phyloP scores from a whole-genome alignment of 2,797 vertebrate species.

The Darevskia mixta region DNA sequence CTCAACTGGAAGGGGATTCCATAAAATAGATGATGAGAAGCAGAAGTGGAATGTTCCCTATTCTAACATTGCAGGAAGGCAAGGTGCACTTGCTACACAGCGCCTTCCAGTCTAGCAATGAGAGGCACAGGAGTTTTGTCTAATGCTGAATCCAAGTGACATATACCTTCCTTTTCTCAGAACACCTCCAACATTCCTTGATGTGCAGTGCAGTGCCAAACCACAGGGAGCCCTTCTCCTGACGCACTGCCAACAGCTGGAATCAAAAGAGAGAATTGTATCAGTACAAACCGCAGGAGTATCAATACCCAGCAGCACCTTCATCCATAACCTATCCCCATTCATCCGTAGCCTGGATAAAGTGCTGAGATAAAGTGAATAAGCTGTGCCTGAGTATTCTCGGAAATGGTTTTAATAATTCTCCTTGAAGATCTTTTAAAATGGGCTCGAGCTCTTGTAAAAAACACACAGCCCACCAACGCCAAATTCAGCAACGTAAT shows the following conservation, averaged over 20 bases:
- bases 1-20: too few relatives aligned
- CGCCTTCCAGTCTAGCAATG: not conserved
- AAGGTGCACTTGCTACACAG: not conserved
- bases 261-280: constrained; percentile 47
- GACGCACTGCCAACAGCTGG: constrained; percentile 21
- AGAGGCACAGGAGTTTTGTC: not conserved
- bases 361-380: constrained; percentile 9
- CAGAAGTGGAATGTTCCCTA: not conserved
- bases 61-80: not conserved
- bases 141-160: too few relatives aligned
- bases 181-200: not conserved
- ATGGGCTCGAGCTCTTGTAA: constrained; percentile 59
- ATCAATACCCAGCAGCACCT: constrained; percentile 27
- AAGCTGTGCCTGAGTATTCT: constrained; percentile 43
- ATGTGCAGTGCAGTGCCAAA: too few relatives aligned
- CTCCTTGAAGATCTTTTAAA: constrained; percentile 62
- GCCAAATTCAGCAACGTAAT: constrained; percentile 71
- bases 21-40: not conserved
- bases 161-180: not conserved
- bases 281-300: constrained; percentile 24
- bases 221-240: not conserved
- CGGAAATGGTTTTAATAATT: constrained; percentile 55
- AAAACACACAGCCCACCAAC: constrained; percentile 44
- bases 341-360: constrained; percentile 61
- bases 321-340: constrained; percentile 29